phyloP scores from a whole-genome alignment of 2,113 vertebrate genomes.

The Tychaedon coryphoeus region DNA sequence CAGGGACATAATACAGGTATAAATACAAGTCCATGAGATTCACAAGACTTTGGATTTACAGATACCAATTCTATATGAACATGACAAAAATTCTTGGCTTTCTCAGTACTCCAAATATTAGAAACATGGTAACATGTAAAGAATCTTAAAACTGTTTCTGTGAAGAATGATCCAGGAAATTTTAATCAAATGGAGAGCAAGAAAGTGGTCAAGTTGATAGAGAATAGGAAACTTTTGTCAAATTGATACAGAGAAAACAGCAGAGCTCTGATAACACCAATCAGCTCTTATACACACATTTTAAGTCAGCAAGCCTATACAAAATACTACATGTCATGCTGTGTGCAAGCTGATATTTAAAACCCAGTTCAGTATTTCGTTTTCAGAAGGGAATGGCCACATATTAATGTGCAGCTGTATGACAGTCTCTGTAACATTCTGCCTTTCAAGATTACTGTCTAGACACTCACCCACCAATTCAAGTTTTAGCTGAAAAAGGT shows the following conservation, averaged over 20 bases:
- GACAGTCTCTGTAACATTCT: neutral
- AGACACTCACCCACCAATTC: neutral
- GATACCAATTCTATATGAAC: neutral
- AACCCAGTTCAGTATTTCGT: neutral
- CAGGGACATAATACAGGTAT: neutral
- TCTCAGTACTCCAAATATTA: neutral
- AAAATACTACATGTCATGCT: neutral
- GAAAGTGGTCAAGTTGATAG: neutral
- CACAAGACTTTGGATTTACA: neutral
- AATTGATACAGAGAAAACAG: neutral
- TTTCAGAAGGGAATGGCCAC: neutral
- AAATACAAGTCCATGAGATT: neutral
- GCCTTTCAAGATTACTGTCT: neutral
- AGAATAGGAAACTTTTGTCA: neutral
- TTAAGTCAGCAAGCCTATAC: neutral
- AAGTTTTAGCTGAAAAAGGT: neutral
- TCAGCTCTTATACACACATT: neutral
- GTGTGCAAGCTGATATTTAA: neutral
- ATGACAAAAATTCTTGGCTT: neutral
- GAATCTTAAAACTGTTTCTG: neutral
- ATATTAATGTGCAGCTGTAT: neutral
- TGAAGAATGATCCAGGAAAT: neutral
- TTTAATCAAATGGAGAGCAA: neutral
- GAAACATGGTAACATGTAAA: neutral
- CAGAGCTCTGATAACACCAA: neutral